Evolutionary conservation across 2,113 vertebrate genomes (phyloP).

Genomic region (Paracanthobrama guichenoti): DNA sequence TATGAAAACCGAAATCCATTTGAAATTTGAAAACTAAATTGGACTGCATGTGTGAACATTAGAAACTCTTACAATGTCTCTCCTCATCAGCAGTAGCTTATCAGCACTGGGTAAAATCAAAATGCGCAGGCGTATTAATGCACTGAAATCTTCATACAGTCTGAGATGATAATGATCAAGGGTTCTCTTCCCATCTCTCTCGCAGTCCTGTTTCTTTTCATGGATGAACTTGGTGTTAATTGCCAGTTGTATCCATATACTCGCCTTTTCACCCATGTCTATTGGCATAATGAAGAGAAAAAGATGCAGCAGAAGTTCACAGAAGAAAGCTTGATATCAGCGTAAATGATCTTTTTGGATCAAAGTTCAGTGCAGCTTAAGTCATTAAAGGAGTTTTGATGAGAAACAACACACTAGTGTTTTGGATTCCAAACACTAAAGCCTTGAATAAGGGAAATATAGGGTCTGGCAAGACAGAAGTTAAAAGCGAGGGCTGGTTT

Average conservation of each 20-base stretch:
- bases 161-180: slow-evolving; percentile 9
- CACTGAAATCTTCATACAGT: not conserved
- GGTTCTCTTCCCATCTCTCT: not conserved
- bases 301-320: not conserved
- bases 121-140: slow-evolving; percentile 13
- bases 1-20: not conserved
- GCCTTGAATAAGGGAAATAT: not conserved
- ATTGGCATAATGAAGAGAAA: not conserved
- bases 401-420: not conserved
- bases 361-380: slow-evolving; percentile 11
- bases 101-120: not conserved
- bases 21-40: not conserved
- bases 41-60: not conserved
- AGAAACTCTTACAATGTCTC: not conserved
- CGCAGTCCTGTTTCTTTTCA: not conserved
- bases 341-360: not conserved
- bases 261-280: not conserved
- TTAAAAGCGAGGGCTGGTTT: slow-evolving; percentile 13
- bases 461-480: not conserved
- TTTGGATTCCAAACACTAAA: not conserved
- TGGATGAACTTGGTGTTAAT: slow-evolving; percentile 15
- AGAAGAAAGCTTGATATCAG: not conserved
- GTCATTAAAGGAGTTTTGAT: slow-evolving; percentile 16
- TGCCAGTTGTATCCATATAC: not conserved
- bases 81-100: not conserved